These are phyloP conservation scores for Lamproptera curius DNA, from an alignment of 2,888 invertebrate species.

Conservation along the genomic window DNA sequence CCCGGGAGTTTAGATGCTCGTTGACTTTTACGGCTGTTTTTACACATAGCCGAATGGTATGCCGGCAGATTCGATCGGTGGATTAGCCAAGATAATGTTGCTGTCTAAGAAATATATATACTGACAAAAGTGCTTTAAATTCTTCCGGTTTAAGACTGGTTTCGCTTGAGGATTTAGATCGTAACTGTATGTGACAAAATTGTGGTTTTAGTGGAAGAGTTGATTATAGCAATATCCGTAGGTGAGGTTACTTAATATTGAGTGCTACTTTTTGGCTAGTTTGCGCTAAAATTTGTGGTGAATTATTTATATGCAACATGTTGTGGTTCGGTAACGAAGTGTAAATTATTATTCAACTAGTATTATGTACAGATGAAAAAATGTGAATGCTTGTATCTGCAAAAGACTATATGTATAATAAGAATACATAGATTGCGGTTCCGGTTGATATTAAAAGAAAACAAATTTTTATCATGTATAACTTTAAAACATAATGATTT, in stretches of 20 bases:
- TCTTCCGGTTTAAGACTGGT: not conserved
- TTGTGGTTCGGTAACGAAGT: too few relatives aligned
- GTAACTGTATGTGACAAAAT: constrained; percentile 11
- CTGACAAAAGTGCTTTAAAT: not conserved
- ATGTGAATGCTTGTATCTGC: too few relatives aligned
- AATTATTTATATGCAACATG: too few relatives aligned
- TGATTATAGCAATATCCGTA: constrained; percentile 54
- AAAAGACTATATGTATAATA: too few relatives aligned
- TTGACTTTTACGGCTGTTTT: constrained; percentile 60
- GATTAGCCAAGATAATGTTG: constrained; percentile 28
- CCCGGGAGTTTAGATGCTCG: constrained; percentile 46
- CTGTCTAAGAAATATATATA: not conserved
- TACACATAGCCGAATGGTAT: constrained; percentile 45
- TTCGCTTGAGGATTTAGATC: not conserved
- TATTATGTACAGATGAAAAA: too few relatives aligned
- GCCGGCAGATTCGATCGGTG: constrained; percentile 31
- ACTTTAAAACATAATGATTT: too few relatives aligned
- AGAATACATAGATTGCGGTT: too few relatives aligned
- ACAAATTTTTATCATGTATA: too few relatives aligned
- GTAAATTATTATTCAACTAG: too few relatives aligned
- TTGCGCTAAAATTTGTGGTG: constrained; percentile 3
- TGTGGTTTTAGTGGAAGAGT: constrained; percentile 34
- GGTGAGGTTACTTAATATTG: constrained; percentile 44
- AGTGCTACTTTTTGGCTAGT: constrained; percentile 31
- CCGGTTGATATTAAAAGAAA: too few relatives aligned